Conservation (phyloP, 2,113 vertebrate species). For the Mobula hypostoma region DNA sequence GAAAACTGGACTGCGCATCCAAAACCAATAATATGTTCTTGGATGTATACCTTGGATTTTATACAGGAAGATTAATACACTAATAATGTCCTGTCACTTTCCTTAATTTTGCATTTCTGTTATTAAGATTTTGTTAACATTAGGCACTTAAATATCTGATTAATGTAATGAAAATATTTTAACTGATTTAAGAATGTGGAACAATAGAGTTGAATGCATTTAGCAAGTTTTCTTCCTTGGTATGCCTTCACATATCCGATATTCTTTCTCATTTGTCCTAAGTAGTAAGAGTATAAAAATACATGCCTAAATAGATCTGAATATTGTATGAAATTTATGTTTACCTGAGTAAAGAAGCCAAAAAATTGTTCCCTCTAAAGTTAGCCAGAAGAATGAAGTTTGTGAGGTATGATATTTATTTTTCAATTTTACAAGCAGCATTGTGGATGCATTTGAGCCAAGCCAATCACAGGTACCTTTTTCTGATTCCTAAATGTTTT, state of each 20-base stretch:
- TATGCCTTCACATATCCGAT: not conserved
- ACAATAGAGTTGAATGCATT: not conserved
- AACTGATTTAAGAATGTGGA: not conserved
- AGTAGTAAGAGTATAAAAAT: not conserved
- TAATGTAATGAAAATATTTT: not conserved
- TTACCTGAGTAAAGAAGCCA: not conserved
- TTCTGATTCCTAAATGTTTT: not conserved
- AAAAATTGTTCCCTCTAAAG: not conserved
- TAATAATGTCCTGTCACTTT: not conserved
- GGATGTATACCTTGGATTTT: not conserved
- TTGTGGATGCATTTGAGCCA: slow-evolving; percentile 59
- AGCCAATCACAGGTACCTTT: slow-evolving; percentile 53
- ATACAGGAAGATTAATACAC: too few relatives aligned
- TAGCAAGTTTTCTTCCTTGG: not conserved
- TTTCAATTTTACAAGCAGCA: slow-evolving; percentile 52
- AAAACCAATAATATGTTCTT: not conserved
- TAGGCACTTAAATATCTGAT: too few relatives aligned
- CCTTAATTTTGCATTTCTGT: too few relatives aligned
- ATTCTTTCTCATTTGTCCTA: not conserved
- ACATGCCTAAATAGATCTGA: too few relatives aligned
- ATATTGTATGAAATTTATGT: not conserved
- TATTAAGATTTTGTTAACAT: too few relatives aligned
- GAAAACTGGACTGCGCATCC: not conserved
- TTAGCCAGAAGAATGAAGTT: not conserved
- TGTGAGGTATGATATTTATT: slow-evolving; percentile 40